These are phyloP conservation scores for Takifugu bimaculatus DNA, from an alignment of 2,113 vertebrate genomes.

Conservation along the genomic window DNA sequence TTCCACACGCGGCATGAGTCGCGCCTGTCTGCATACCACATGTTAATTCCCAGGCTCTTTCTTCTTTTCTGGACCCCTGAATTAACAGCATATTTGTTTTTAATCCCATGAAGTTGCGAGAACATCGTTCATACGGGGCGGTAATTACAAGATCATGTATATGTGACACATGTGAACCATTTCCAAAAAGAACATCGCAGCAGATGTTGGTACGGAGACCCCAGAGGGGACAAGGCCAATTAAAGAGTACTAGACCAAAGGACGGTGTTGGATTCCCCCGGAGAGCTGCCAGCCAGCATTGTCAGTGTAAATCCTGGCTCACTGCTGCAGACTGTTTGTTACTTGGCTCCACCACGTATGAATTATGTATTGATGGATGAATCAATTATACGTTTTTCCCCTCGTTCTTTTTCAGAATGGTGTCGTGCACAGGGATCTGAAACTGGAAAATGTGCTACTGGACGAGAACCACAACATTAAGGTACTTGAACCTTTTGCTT, in stretches of 20 bases:
- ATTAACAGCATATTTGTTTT: conserved; percentile 46
- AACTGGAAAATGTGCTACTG: conserved; percentile 98
- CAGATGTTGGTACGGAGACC: conserved; percentile 57
- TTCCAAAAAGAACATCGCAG: conserved; percentile 43
- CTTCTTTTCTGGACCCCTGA: conserved; percentile 21
- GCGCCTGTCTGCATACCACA: conserved; percentile 49
- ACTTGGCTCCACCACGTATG: conserved; percentile 18
- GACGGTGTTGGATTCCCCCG: conserved; percentile 50
- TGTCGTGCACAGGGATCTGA: conserved; percentile 96
- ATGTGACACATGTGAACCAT: conserved; percentile 60
- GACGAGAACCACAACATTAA: conserved; percentile 99
- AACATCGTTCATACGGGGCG: conserved; percentile 56
- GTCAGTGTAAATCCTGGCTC: conserved; percentile 44
- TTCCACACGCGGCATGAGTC: conserved; percentile 36
- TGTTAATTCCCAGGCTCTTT: conserved; percentile 47
- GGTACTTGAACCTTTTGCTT: conserved; percentile 67
- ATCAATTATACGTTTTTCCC: conserved; percentile 16
- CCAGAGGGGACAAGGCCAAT: conserved; percentile 46
- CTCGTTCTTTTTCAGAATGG: conserved; percentile 81
- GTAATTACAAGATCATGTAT: conserved; percentile 66
- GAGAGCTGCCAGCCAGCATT: conserved; percentile 30
- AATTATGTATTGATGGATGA: conserved; percentile 30
- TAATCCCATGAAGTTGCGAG: conserved; percentile 57
- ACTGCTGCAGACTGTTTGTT: conserved; percentile 29
- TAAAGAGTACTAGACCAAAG: conserved; percentile 44